phyloP scores from a whole-genome alignment of 2,888 invertebrate species.

The Polydesmus complanatus region DNA sequence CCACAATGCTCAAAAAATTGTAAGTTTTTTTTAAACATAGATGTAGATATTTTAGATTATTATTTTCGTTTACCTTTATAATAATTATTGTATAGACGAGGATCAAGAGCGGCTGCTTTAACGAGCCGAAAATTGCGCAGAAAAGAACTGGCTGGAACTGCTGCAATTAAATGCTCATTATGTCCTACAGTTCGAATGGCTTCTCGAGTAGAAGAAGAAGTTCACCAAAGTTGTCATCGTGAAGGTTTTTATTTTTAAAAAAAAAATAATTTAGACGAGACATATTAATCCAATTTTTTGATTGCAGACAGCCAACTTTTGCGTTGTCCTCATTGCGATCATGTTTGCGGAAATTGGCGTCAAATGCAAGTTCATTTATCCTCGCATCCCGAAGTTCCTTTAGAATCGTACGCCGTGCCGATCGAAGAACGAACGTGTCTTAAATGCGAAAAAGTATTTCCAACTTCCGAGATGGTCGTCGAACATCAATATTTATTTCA shows the following conservation, averaged over 20 bases:
- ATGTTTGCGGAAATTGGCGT: not conserved
- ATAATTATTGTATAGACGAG: not conserved
- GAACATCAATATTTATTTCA: constrained; percentile 1
- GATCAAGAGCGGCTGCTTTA: not conserved
- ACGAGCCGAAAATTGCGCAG: not conserved
- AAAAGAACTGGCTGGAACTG: not conserved
- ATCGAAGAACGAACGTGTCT: constrained; percentile 5
- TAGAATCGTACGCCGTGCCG: not conserved
- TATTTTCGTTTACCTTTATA: too few relatives aligned
- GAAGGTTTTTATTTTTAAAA: not conserved
- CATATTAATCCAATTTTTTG: not conserved
- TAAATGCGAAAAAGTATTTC: not conserved
- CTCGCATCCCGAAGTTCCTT: constrained; percentile 2
- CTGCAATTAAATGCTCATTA: not conserved
- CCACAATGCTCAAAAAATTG: constrained; percentile 5
- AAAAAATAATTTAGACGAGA: not conserved
- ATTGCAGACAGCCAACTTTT: constrained; percentile 1
- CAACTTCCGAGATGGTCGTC: constrained; percentile 2
- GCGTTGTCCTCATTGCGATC: constrained; percentile 3
- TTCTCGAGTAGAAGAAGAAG: not conserved
- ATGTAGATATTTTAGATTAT: not conserved
- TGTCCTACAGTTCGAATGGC: constrained; percentile 6
- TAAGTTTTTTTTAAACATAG: not conserved
- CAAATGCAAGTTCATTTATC: constrained; percentile 1
- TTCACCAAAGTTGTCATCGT: constrained; percentile 3